These are phyloP conservation scores for Dendrolimus houi DNA, from an alignment of 2,888 invertebrate species.

Conservation along the genomic window DNA sequence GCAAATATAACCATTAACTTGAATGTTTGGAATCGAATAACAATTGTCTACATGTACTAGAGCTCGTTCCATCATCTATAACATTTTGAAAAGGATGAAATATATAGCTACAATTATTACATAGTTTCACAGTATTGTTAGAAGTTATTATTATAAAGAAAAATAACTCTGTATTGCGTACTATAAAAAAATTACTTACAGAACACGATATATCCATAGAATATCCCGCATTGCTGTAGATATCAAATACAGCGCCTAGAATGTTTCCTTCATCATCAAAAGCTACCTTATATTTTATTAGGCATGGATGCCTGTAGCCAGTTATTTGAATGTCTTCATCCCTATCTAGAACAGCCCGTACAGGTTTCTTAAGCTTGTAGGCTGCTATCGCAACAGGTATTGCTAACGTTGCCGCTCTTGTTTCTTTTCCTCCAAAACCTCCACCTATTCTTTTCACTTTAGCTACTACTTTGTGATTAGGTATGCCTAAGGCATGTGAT, in stretches of 20 bases:
- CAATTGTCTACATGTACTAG: conserved; percentile 88
- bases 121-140: too few relatives aligned
- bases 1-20: conserved; percentile 83
- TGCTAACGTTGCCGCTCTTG: conserved; percentile 75
- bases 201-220: conserved; percentile 82
- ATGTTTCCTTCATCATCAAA: conserved; percentile 83
- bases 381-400: conserved; percentile 86
- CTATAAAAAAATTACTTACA: conserved; percentile 45
- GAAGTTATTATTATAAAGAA: too few relatives aligned
- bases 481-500: conserved; percentile 78
- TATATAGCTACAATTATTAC: too few relatives aligned
- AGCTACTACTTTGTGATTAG: conserved; percentile 80
- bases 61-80: conserved; percentile 86
- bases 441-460: conserved; percentile 89
- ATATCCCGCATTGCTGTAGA: conserved; percentile 85
- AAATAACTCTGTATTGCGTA: too few relatives aligned
- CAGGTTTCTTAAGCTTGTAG: conserved; percentile 80
- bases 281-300: conserved; percentile 84
- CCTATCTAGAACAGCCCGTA: conserved; percentile 86
- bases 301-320: conserved; percentile 88
- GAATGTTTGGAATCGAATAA: conserved; percentile 85
- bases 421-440: conserved; percentile 93
- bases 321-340: conserved; percentile 91
- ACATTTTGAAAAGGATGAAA: conserved; percentile 12
- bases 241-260: conserved; percentile 75